A percentile compares a stretch with the other conserved stretches of the same genome.
These are phyloP conservation scores for Hydrozoanthus tunicans DNA, from an alignment of 64 coral and sea anemone genomes.

Conservation along the genomic window DNA sequence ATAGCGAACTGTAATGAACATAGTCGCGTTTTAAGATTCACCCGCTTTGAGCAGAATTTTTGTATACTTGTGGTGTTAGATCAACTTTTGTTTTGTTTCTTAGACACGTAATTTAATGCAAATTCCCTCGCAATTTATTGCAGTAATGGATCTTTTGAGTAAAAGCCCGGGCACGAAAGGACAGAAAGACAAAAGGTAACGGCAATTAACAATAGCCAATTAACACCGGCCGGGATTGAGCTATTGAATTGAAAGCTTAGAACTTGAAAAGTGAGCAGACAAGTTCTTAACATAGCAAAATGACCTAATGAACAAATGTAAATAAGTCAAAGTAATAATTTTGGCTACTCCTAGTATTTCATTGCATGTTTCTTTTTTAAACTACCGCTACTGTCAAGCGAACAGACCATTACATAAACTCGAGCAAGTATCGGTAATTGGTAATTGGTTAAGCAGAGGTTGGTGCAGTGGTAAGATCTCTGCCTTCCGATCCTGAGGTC, in stretches of 20 bases:
- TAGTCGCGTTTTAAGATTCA: background rate
- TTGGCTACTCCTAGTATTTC: too few relatives aligned
- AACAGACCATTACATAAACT: too few relatives aligned
- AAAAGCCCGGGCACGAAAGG: background rate
- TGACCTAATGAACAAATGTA: too few relatives aligned
- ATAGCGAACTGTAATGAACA: constrained; percentile 49
- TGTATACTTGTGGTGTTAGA: background rate
- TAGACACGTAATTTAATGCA: constrained; percentile 11
- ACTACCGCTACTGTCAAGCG: too few relatives aligned
- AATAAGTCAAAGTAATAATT: too few relatives aligned
- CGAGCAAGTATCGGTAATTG: too few relatives aligned
- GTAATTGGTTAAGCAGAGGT: too few relatives aligned
- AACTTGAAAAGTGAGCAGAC: background rate
- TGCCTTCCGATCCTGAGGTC: too few relatives aligned
- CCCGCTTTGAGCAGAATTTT: background rate
- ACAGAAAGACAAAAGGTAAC: constrained; percentile 19
- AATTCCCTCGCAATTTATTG: constrained; percentile 19
- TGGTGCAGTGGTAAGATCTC: too few relatives aligned
- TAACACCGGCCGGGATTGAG: constrained; percentile 25
- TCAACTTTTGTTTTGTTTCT: background rate
- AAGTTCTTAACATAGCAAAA: background rate
- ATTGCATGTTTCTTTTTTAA: too few relatives aligned
- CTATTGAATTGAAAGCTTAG: background rate
- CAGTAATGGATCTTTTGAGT: constrained; percentile 36
- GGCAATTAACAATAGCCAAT: constrained; percentile 10